Evolutionary conservation across 2,113 vertebrate genomes (phyloP).

Genomic region (Notothenia coriiceps): DNA sequence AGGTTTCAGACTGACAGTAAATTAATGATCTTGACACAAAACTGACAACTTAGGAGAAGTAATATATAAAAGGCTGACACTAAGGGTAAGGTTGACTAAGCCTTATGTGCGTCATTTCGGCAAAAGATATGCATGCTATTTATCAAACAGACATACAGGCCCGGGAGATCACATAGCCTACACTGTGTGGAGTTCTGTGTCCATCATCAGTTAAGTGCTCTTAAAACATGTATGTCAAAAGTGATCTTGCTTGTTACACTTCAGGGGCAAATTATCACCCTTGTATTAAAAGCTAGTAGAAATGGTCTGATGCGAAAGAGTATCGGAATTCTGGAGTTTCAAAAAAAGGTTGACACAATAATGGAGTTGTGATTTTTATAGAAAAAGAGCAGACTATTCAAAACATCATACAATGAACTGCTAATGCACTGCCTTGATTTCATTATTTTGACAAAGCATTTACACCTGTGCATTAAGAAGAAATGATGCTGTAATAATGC

Average conservation of each 20-base stretch:
- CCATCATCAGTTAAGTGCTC: constrained; percentile 20
- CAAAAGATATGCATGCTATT: constrained; percentile 29
- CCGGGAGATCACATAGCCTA: neutral
- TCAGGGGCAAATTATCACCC: constrained; percentile 16
- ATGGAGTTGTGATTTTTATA: neutral
- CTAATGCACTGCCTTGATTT: constrained; percentile 20
- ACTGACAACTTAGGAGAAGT: constrained; percentile 40
- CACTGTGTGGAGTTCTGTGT: neutral
- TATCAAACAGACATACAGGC: constrained; percentile 24
- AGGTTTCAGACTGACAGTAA: constrained; percentile 32
- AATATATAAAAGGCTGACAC: constrained; percentile 31
- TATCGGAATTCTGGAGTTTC: neutral
- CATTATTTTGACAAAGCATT: constrained; percentile 1
- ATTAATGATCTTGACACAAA: constrained; percentile 45
- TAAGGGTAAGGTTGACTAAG: constrained; percentile 19
- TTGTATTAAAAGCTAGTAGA: constrained; percentile 15
- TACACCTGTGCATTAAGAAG: constrained; percentile 19
- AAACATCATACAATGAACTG: constrained; percentile 2
- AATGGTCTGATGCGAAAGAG: neutral
- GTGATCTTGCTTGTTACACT: constrained; percentile 17
- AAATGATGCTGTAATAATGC: constrained; percentile 7
- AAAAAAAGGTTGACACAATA: neutral
- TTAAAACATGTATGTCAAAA: constrained; percentile 5
- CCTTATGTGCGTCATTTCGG: constrained; percentile 25
- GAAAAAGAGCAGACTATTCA: constrained; percentile 1